These are phyloP conservation scores for Patiria miniata DNA, from an alignment of 35 echinoderm and acorn worm species.

Conservation along the genomic window DNA sequence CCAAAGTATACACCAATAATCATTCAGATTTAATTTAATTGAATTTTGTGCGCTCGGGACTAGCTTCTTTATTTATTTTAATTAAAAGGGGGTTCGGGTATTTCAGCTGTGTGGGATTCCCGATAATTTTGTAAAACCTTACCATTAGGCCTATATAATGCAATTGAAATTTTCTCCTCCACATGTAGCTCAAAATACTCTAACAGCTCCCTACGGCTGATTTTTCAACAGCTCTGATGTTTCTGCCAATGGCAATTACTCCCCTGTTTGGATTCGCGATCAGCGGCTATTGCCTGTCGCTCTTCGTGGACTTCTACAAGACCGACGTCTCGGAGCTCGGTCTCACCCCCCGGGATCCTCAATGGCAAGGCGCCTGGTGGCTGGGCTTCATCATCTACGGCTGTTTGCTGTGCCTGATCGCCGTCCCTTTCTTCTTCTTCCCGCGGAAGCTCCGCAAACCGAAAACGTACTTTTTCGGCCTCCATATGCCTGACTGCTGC, in stretches of 20 bases:
- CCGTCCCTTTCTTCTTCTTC: not conserved
- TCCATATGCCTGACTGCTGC: not conserved
- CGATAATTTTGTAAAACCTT: no score
- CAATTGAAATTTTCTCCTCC: no score
- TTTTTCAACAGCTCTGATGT: not conserved
- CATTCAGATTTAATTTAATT: no score
- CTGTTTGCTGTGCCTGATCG: not conserved
- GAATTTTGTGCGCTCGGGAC: no score
- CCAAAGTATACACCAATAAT: no score
- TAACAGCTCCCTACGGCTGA: no score
- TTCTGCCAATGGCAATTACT: slow-evolving; percentile 1
- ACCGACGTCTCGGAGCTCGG: not conserved
- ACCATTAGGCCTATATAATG: no score
- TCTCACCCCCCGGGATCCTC: slow-evolving; percentile 28
- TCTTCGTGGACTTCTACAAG: slow-evolving; percentile 43
- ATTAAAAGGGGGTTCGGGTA: no score
- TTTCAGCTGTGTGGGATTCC: no score
- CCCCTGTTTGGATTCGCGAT: slow-evolving; percentile 33
- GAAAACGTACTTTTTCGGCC: not conserved
- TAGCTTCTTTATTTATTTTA: no score
- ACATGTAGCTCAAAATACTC: no score
- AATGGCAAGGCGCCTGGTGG: slow-evolving; percentile 64
- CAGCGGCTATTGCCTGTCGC: not conserved
- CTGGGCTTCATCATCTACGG: slow-evolving; percentile 21
- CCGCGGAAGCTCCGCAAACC: not conserved